Percentiles rank a stretch among this genome's conserved stretches.
phyloP scores from a whole-genome alignment of 1,140 invertebrate genomes.

The Scaptomyza montana region DNA sequence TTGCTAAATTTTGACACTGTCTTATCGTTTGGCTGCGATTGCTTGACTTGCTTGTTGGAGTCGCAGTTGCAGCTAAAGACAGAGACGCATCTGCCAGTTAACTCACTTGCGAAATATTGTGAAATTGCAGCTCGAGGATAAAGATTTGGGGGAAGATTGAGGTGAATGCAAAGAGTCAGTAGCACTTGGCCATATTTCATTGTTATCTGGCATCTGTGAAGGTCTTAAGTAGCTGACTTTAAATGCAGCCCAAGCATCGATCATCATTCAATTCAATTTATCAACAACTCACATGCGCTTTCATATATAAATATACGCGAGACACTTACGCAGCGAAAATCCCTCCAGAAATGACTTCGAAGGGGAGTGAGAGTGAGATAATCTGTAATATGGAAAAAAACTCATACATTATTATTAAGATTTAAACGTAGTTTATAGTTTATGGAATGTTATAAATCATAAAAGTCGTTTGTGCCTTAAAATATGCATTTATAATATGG shows the following conservation, averaged over 20 bases:
- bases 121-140: conserved; percentile 43
- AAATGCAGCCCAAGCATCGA: conserved; percentile 47
- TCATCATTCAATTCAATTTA: conserved; percentile 57
- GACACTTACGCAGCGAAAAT: background rate
- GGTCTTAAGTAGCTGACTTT: conserved; percentile 45
- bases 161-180: background rate
- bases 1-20: conserved; percentile 79
- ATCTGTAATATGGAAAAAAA: background rate
- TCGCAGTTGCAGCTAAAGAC: background rate
- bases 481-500: too few species aligned
- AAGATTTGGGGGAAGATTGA: background rate
- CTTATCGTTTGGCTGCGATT: conserved; percentile 58
- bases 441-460: background rate
- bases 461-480: background rate
- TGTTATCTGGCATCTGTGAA: conserved; percentile 55
- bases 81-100: conserved; percentile 38
- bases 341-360: background rate
- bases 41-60: background rate
- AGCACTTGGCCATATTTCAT: conserved; percentile 55
- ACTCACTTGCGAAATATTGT: conserved; percentile 47
- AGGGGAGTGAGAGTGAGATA: background rate
- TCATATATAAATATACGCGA: background rate
- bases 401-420: background rate
- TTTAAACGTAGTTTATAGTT: background rate
- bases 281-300: conserved; percentile 28